These are phyloP conservation scores for Pemphredon lugubris DNA, from an alignment of 2,888 invertebrate genomes.

Conservation along the genomic window DNA sequence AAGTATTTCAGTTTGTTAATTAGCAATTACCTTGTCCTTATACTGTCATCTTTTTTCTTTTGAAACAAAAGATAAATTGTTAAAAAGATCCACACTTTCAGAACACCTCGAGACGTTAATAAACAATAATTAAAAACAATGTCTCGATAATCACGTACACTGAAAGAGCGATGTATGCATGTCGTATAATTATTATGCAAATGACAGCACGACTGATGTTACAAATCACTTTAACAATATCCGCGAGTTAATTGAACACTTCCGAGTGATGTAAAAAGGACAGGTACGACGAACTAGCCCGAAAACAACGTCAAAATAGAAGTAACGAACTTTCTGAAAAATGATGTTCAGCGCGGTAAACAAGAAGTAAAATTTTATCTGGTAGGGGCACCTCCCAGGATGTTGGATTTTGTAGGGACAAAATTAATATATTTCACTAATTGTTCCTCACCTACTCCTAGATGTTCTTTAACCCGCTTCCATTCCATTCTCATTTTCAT, in stretches of 20 bases:
- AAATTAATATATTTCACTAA: slow-evolving; percentile 48
- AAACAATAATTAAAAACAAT: not conserved
- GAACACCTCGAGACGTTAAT: too few species aligned
- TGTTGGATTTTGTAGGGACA: slow-evolving; percentile 57
- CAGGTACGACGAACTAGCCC: too few species aligned
- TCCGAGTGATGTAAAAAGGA: not conserved
- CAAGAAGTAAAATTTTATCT: slow-evolving; percentile 48
- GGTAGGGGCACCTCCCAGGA: slow-evolving; percentile 74
- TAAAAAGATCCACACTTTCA: too few species aligned
- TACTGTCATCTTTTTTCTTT: too few species aligned
- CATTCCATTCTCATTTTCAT: slow-evolving; percentile 68
- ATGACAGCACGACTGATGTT: slow-evolving; percentile 20
- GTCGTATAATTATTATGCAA: slow-evolving; percentile 23
- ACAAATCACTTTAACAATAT: slow-evolving; percentile 20
- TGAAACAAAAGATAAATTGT: too few species aligned
- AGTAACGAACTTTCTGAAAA: not conserved
- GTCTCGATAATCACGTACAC: too few species aligned
- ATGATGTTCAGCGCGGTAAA: slow-evolving; percentile 23
- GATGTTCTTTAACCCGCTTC: slow-evolving; percentile 69
- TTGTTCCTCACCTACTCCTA: slow-evolving; percentile 72
- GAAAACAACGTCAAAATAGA: not conserved
- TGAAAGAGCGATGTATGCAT: not conserved
- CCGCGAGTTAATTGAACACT: slow-evolving; percentile 17
- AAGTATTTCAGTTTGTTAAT: too few species aligned
- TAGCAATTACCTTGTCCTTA: too few species aligned